A percentile compares a stretch with the other conserved stretches of the same genome.
Conservation (phyloP, 2,888 invertebrate species). For the Morpho deidamia region DNA sequence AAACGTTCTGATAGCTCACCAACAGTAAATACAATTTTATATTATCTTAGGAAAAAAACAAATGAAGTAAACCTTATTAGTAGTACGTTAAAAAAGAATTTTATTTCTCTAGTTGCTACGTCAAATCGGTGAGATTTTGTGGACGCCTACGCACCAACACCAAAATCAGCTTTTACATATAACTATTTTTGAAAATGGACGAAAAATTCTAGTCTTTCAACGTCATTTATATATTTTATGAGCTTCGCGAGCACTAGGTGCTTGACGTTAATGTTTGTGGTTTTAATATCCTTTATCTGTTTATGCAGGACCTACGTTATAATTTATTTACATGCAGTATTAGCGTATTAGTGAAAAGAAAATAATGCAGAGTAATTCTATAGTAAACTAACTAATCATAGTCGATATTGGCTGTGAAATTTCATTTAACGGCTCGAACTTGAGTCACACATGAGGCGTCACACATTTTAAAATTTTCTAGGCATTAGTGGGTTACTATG, state of each 20-base stretch:
- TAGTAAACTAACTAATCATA: too few relatives aligned
- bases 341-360: not conserved
- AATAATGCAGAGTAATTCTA: too few relatives aligned
- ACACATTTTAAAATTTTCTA: too few relatives aligned
- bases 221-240: constrained; percentile 14
- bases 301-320: constrained; percentile 7
- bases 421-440: too few relatives aligned
- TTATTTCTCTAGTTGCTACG: constrained; percentile 58
- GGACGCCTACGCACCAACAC: constrained; percentile 49
- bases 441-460: too few relatives aligned
- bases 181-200: constrained; percentile 20
- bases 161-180: constrained; percentile 37
- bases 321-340: constrained; percentile 4
- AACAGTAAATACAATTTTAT: too few relatives aligned
- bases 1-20: too few relatives aligned
- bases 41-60: too few relatives aligned
- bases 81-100: constrained; percentile 17
- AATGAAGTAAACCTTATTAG: too few relatives aligned
- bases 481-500: too few relatives aligned
- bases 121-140: constrained; percentile 35
- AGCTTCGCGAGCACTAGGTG: constrained; percentile 4
- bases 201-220: constrained; percentile 14
- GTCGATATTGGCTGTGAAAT: too few relatives aligned
- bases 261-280: constrained; percentile 16
- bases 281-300: constrained; percentile 14